Base-by-base conservation (phyloP, 1,140 invertebrate species). In the Heliconius melpomene region DNA sequence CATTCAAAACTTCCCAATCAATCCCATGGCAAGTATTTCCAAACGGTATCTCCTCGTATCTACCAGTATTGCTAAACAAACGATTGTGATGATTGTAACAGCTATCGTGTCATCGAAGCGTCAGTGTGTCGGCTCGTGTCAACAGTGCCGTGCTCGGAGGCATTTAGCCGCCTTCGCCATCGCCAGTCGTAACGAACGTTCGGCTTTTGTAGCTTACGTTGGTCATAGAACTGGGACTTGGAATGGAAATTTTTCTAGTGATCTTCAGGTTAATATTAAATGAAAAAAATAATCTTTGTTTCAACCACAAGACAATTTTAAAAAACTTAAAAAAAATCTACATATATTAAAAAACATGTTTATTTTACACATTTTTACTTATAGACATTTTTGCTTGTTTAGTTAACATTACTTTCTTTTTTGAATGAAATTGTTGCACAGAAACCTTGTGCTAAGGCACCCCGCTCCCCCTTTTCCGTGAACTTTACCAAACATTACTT, bases 71-170 rank as follows among this genome's bases (percentile, higher is more conserved):
- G 20, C 60, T 13, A 29, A 13, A 20, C 23, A 66, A 66, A 26
- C 5, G 60, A 66, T 66, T 66, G 60, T 29, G 13, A 66, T 66
- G 60, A 66, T 57, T 57, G 26, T 26, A 26, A 26, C n/a, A 66
- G 60, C 60, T 26, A 26, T 29, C 23, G 60, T 66, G 13, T 66
- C 60, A 66, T 29, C 26, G 11, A 2, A 11, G 26, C 60, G 60
- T 66, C 60, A 66, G 60, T 26, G 60, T 66, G 60, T 29, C 60
- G 60, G 60, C 16, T 66, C 60, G 60, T 66, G 60, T 66, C 60
- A 66, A 66, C 26, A 66, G 60, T 66, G 60, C 60, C 60, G 60
- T 66, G 60, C 23, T 66, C 60, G 3, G 60, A 23, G 60, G 60
- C 60, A 66, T 66, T 66, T 66, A 66, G 60, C 60, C 60, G 60